Evolutionary conservation across 1,140 invertebrate species (phyloP).

Genomic region (Archegozetes longisetosus): DNA sequence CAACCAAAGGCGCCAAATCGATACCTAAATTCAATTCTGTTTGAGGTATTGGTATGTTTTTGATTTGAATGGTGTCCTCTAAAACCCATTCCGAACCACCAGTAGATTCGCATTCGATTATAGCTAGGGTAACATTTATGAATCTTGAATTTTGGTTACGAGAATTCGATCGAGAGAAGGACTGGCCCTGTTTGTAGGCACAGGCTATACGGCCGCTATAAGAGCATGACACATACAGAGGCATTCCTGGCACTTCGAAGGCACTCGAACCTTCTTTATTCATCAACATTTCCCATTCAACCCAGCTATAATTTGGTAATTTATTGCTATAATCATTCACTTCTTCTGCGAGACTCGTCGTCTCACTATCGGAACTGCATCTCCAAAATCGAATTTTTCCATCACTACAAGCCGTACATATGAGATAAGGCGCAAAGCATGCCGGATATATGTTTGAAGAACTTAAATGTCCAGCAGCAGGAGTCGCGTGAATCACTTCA

Average conservation of each 20-base stretch:
- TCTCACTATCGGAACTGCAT: conserved; percentile 38
- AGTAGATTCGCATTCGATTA: conserved; percentile 97
- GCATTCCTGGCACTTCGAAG: conserved; percentile 59
- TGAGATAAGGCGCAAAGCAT: conserved; percentile 87
- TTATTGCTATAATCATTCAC: no score
- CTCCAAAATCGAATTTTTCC: conserved; percentile 67
- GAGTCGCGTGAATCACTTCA: conserved; percentile 74
- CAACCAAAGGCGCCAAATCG: conserved; percentile 64
- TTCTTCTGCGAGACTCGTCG: conserved; percentile 23
- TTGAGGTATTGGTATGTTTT: conserved; percentile 66
- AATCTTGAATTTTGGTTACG: conserved; percentile 58
- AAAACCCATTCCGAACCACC: conserved; percentile 93
- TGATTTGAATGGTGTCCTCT: conserved; percentile 86
- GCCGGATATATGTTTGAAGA: conserved; percentile 97
- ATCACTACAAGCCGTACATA: conserved; percentile 83
- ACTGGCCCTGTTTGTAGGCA: conserved; percentile 58
- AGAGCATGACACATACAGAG: conserved; percentile 83
- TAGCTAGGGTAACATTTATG: conserved; percentile 82
- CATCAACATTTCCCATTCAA: conserved; percentile 72
- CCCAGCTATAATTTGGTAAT: conserved; percentile 48
- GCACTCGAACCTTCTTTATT: conserved; percentile 61
- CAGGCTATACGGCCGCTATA: conserved; percentile 92
- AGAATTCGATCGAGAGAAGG: conserved; percentile 37
- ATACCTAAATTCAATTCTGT: conserved; percentile 61
- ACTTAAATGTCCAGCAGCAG: conserved; percentile 86